These are phyloP conservation scores for Ginglymostoma cirratum DNA, from an alignment of 2,113 vertebrate genomes.

Conservation along the genomic window DNA sequence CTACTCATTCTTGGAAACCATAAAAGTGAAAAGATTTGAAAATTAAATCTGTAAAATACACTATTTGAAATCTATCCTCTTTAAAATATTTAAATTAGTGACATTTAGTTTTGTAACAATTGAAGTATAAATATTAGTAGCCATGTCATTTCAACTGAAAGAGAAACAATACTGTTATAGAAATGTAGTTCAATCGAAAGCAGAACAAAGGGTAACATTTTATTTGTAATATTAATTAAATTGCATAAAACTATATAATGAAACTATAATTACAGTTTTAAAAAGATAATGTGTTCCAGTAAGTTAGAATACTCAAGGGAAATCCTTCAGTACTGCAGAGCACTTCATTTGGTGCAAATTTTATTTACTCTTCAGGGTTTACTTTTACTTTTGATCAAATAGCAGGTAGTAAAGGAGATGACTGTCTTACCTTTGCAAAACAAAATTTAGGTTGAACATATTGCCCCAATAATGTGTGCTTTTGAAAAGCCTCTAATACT, in stretches of 20 bases:
- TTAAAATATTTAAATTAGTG: not conserved
- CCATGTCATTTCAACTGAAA: not conserved
- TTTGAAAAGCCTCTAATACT: not conserved
- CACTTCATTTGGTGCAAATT: not conserved
- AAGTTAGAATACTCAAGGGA: not conserved
- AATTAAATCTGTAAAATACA: not conserved
- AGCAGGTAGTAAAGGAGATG: not conserved
- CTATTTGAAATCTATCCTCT: not conserved
- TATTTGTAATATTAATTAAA: slow-evolving; percentile 21
- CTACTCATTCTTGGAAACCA: not conserved
- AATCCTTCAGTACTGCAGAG: not conserved
- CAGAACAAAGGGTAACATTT: not conserved
- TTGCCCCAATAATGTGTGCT: not conserved
- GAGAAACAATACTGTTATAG: not conserved
- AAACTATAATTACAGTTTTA: not conserved
- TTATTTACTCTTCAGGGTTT: not conserved
- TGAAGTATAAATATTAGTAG: slow-evolving; percentile 12
- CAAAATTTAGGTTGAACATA: not conserved
- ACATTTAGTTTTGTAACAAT: not conserved
- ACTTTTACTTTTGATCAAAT: not conserved
- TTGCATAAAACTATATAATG: not conserved
- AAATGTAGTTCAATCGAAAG: not conserved
- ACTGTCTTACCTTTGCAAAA: not conserved
- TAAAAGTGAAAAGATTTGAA: not conserved
- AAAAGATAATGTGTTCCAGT: not conserved